Percentiles rank a stretch among this genome's conserved stretches.
Evolutionary conservation across 2,888 invertebrate species (phyloP).

Genomic region (Invenusta paracnida): DNA sequence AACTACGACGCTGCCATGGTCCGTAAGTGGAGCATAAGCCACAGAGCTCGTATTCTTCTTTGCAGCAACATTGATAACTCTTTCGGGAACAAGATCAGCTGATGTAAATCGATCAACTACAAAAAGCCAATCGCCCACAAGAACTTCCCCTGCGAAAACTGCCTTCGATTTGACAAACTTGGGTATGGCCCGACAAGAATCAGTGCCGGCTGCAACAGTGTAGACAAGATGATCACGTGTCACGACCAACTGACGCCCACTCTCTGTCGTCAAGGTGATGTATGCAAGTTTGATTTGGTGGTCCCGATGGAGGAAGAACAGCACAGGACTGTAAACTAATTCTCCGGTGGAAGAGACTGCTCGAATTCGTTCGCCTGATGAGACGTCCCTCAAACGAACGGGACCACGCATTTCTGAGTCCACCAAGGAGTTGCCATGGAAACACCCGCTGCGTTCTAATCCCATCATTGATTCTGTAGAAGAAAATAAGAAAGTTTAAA

Average conservation of each 20-base stretch:
- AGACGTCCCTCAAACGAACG: conserved; percentile 7
- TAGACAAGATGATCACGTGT: conserved; percentile 36
- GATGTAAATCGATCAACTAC: background rate
- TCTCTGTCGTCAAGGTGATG: conserved; percentile 12
- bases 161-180: background rate
- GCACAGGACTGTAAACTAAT: conserved; percentile 19
- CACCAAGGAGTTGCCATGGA: background rate
- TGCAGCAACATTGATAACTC: background rate
- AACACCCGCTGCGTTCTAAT: background rate
- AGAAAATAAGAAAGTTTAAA: background rate
- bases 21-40: background rate
- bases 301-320: conserved; percentile 30
- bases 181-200: background rate
- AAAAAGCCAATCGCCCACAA: background rate
- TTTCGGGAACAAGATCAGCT: background rate
- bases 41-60: background rate
- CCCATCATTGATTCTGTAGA: background rate
- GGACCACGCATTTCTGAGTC: background rate
- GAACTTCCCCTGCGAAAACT: background rate
- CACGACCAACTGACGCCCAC: background rate
- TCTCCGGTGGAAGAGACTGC: conserved; percentile 15
- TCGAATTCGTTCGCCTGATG: conserved; percentile 25
- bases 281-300: background rate
- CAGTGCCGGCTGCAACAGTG: background rate
- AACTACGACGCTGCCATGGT: background rate